These are phyloP conservation scores for Neolamprologus toae DNA, from an alignment of 2,113 vertebrate species.

Conservation along the genomic window DNA sequence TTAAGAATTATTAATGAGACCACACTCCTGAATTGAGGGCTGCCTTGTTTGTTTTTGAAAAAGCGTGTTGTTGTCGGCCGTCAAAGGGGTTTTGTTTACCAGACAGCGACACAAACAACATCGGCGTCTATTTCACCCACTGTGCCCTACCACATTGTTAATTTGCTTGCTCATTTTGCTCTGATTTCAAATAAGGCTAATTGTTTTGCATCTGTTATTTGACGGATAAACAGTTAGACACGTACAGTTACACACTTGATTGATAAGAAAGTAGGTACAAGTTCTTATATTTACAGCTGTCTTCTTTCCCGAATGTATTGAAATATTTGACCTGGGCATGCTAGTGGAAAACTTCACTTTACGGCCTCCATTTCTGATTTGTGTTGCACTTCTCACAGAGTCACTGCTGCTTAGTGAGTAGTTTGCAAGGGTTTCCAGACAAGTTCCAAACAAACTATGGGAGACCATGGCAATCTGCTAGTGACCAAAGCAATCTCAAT, in stretches of 20 bases:
- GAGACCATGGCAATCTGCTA: not conserved
- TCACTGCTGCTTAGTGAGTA: not conserved
- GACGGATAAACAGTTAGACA: conserved; percentile 3
- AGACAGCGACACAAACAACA: conserved; percentile 49
- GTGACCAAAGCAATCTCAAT: not conserved
- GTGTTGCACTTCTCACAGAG: not conserved
- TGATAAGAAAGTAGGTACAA: not conserved
- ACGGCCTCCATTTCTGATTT: not conserved
- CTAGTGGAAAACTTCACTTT: not conserved
- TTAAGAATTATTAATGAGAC: conserved; percentile 57
- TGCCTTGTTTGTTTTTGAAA: conserved; percentile 53
- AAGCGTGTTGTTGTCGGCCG: conserved; percentile 8
- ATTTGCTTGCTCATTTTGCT: conserved; percentile 33
- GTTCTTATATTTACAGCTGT: not conserved
- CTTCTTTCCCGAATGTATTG: not conserved
- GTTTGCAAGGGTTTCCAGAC: not conserved
- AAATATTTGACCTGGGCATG: not conserved
- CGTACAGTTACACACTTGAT: not conserved
- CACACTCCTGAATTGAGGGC: conserved; percentile 40
- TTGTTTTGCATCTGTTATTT: conserved; percentile 36
- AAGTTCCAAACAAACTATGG: not conserved
- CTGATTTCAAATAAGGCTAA: conserved; percentile 42
- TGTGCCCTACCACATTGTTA: conserved; percentile 44
- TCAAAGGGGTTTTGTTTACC: conserved; percentile 58
- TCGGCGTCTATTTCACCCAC: conserved; percentile 49